Evolutionary conservation across 92 coral and sea anemone species (phyloP).

Genomic region (Actinostola sp.): DNA sequence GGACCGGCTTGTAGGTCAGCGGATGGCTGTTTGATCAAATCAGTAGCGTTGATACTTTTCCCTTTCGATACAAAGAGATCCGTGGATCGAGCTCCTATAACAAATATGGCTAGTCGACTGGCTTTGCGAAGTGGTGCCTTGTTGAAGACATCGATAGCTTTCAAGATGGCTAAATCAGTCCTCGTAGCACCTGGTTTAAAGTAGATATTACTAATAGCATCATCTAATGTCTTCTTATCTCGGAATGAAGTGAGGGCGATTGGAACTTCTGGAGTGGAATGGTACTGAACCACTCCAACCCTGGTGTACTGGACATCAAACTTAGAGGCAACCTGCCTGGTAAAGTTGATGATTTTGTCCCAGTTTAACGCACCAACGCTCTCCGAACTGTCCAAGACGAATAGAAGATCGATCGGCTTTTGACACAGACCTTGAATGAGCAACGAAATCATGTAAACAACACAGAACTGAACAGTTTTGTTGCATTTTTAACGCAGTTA

Average conservation of each 20-base stretch:
- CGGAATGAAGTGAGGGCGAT: conserved; percentile 63
- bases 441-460: not conserved
- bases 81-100: conserved; percentile 81
- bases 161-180: conserved; percentile 81
- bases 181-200: conserved; percentile 89
- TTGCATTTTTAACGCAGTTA: too few relatives aligned
- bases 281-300: conserved; percentile 81
- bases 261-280: conserved; percentile 73
- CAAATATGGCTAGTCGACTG: conserved; percentile 69
- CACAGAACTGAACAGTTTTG: not conserved
- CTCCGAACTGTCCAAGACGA: conserved; percentile 93
- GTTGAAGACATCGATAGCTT: conserved; percentile 77
- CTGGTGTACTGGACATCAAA: conserved; percentile 71
- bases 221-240: conserved; percentile 54
- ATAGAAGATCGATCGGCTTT: conserved; percentile 82
- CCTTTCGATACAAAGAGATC: conserved; percentile 73
- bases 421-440: conserved; percentile 56
- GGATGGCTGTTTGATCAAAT: conserved; percentile 56
- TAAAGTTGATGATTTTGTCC: conserved; percentile 66
- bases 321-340: conserved; percentile 57
- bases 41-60: conserved; percentile 54
- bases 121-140: conserved; percentile 67
- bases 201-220: conserved; percentile 69
- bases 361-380: conserved; percentile 85
- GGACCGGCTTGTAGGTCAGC: conserved; percentile 44